phyloP scores from a whole-genome alignment of 1,140 invertebrate genomes.

The Telenomus remus region DNA sequence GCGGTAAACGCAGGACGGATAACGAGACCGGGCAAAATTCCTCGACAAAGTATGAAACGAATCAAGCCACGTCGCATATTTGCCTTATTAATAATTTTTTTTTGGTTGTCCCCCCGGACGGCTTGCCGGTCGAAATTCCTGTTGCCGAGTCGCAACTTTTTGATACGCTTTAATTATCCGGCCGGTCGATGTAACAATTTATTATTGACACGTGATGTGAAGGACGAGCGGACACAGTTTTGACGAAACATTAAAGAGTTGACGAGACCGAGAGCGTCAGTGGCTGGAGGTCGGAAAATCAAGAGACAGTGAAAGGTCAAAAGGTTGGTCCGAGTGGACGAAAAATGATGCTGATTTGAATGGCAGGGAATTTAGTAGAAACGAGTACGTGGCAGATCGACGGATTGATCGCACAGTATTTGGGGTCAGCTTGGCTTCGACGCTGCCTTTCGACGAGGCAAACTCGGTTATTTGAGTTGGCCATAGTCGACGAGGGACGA shows the following conservation, averaged over 20 bases:
- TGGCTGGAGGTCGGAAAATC: constrained; percentile 7
- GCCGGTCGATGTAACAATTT: constrained; percentile 23
- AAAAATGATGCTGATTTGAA: constrained; percentile 59
- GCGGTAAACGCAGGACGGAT: constrained; percentile 25
- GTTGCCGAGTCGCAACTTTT: constrained; percentile 7
- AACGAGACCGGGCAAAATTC: constrained; percentile 56
- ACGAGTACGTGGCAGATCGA: constrained; percentile 52
- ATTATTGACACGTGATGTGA: constrained; percentile 34
- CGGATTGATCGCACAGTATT: constrained; percentile 66
- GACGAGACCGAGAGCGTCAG: constrained; percentile 35
- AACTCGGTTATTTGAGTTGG: constrained; percentile 75
- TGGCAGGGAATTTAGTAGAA: constrained; percentile 62
- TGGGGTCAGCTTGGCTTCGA: constrained; percentile 69
- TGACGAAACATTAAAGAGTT: constrained; percentile 33
- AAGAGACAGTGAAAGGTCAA: background rate
- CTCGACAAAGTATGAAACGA: constrained; percentile 65
- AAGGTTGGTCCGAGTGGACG: background rate
- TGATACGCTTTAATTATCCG: constrained; percentile 32
- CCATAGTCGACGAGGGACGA: constrained; percentile 68
- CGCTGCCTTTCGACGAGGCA: constrained; percentile 67
- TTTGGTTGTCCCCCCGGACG: constrained; percentile 1
- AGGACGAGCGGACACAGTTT: constrained; percentile 9
- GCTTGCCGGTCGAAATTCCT: constrained; percentile 23
- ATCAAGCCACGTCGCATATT: constrained; percentile 60
- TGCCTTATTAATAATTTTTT: constrained; percentile 70